phyloP scores from a whole-genome alignment of 2,113 vertebrate species.

The Amblyopsis rosae region DNA sequence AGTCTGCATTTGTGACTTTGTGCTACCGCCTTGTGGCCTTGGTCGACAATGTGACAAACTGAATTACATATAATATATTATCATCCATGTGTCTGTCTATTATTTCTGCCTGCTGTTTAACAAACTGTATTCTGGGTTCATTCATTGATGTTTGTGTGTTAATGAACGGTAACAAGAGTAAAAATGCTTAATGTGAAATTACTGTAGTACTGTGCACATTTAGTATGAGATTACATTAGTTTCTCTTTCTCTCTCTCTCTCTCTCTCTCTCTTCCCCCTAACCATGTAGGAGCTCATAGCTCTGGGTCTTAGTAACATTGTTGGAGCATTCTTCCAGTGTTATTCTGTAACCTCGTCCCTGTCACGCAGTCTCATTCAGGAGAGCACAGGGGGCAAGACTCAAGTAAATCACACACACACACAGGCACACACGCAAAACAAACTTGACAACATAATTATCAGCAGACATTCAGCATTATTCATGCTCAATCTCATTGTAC shows the following conservation, averaged over 20 bases:
- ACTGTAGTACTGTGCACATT: not conserved
- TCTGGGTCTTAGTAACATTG: constrained; percentile 84
- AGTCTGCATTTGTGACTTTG: too few relatives aligned
- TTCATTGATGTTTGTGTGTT: too few relatives aligned
- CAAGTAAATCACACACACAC: constrained; percentile 77
- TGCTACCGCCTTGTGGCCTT: too few relatives aligned
- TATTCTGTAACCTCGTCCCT: constrained; percentile 89
- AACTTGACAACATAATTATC: too few relatives aligned
- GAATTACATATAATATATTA: too few relatives aligned
- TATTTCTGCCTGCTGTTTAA: too few relatives aligned
- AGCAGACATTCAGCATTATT: not conserved
- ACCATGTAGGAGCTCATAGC: constrained; percentile 86
- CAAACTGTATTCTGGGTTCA: too few relatives aligned
- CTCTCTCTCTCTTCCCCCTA: not conserved
- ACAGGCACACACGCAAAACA: not conserved
- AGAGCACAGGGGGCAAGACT: constrained; percentile 88
- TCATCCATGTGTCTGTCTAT: too few relatives aligned
- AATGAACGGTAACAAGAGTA: too few relatives aligned
- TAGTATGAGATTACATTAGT: not conserved
- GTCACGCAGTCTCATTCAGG: constrained; percentile 91
- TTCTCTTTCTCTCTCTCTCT: not conserved
- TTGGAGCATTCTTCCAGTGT: constrained; percentile 90
- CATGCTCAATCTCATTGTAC: not conserved
- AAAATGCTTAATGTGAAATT: too few relatives aligned
- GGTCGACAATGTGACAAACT: too few relatives aligned